Base-by-base conservation (phyloP, 2,113 vertebrate species). In the Peucedramus taeniatus region DNA sequence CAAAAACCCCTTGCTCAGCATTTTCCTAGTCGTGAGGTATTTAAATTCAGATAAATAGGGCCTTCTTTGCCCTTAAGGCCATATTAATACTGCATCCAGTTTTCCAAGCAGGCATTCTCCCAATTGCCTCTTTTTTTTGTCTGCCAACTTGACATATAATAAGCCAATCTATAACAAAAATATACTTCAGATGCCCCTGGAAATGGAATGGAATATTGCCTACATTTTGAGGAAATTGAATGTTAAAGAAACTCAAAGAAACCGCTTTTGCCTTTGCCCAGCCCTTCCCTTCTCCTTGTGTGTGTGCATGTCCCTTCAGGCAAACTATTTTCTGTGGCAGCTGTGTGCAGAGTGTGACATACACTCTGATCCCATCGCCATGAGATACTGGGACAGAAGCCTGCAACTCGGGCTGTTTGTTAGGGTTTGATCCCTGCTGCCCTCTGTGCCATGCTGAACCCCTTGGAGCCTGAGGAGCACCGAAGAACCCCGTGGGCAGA, bases 11-110 rank as follows among this genome's bases (percentile, higher is more conserved):
- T 94, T 95, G 83, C 51, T 93, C 68, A 92, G 91, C 92, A n/a
- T 83, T 93, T 96, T 93, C 65, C 75, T 89, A 87, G 60, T 74
- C 54, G 12, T 26, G 5, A 86, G 65, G 30, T 80, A 54, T 77
- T 93, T 81, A 74, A 94, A 83, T 87, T 96, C 78, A 83, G 81
- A 77, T 83, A 94, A 93, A 85, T 90, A 83, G 42, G 27, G 19
- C 63, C 71, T 72, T 77, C 78, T 94, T 89, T 13, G 5, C 44
- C 70, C 75, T 69, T 57, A 75, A 91, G 74, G 57, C 31, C 49
- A 7, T 5, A 2, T 65, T 95, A 82, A 47, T 84, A 71, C 31
- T 90, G 51, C 79, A 83, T 92, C 42, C 66, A 92, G 79, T 95
- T 96, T 94, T 92, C 82, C 66, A 88, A 53, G 75, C 37, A 72